Percentiles rank a stretch among this genome's conserved stretches.
phyloP scores from a whole-genome alignment of 2,113 vertebrate genomes.

The Kobus ellipsiprymnus region DNA sequence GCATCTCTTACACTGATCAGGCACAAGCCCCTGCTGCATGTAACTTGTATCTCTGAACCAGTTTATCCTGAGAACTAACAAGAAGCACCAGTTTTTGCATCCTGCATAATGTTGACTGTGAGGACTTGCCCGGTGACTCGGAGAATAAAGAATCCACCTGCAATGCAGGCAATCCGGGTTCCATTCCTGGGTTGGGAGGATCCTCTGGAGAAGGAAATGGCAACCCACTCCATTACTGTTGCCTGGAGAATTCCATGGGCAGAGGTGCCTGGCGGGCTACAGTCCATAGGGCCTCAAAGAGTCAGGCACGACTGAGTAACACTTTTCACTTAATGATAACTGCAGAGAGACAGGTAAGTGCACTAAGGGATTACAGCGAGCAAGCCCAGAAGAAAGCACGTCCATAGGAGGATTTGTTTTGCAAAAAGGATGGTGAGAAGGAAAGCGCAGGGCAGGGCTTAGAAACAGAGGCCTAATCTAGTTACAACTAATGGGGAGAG shows the following conservation, averaged over 20 bases:
- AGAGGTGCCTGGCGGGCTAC: neutral
- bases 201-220: neutral
- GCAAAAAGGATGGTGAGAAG: neutral
- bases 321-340: neutral
- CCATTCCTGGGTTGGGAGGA: neutral
- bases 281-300: neutral
- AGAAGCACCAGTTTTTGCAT: neutral
- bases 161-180: accelerated
- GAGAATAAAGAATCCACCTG: neutral
- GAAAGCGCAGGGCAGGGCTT: neutral
- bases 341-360: neutral
- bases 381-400: neutral
- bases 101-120: accelerated
- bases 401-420: neutral
- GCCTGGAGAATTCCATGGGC: neutral
- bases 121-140: neutral
- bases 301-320: neutral
- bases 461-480: neutral
- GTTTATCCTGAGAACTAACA: neutral
- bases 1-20: neutral
- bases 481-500: neutral
- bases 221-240: neutral
- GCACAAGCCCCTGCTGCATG: neutral
- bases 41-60: neutral
- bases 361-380: neutral